phyloP scores from a whole-genome alignment of 2,888 invertebrate species.

The Pristionchus exspectatus region DNA sequence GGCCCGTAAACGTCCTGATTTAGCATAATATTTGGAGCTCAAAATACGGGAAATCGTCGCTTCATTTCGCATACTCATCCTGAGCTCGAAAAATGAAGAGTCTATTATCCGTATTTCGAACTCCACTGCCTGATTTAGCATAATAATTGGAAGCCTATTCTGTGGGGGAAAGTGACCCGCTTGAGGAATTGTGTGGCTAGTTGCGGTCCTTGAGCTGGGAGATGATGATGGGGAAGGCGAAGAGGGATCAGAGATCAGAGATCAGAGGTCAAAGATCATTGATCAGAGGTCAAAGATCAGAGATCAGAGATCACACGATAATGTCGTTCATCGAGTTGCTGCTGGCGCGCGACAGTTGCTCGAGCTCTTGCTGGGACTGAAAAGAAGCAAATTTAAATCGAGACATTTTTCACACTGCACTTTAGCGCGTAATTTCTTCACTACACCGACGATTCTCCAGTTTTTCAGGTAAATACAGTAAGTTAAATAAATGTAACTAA shows the following conservation, averaged over 20 bases:
- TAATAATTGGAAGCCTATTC: constrained; percentile 3
- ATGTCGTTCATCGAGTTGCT: constrained; percentile 75
- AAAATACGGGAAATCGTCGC: too few relatives aligned
- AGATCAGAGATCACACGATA: constrained; percentile 61
- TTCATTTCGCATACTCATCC: too few relatives aligned
- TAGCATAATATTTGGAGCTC: background rate
- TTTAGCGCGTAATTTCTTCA: too few relatives aligned
- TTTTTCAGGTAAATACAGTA: too few relatives aligned
- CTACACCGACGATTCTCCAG: too few relatives aligned
- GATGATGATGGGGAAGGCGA: background rate
- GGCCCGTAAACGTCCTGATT: background rate
- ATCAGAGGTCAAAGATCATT: too few relatives aligned
- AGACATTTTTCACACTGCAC: too few relatives aligned
- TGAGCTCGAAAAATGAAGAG: too few relatives aligned
- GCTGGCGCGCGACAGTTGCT: constrained; percentile 68
- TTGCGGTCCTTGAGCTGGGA: constrained; percentile 18
- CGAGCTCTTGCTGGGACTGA: constrained; percentile 65
- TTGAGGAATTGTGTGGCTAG: background rate
- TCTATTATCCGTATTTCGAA: too few relatives aligned
- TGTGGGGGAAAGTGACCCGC: background rate
- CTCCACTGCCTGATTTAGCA: background rate
- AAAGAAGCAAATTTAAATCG: too few relatives aligned
- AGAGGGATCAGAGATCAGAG: background rate
- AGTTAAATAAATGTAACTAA: constrained; percentile 56
- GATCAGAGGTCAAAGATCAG: background rate